phyloP scores from a whole-genome alignment of 2,113 vertebrate species.

The Notothenia rossii region DNA sequence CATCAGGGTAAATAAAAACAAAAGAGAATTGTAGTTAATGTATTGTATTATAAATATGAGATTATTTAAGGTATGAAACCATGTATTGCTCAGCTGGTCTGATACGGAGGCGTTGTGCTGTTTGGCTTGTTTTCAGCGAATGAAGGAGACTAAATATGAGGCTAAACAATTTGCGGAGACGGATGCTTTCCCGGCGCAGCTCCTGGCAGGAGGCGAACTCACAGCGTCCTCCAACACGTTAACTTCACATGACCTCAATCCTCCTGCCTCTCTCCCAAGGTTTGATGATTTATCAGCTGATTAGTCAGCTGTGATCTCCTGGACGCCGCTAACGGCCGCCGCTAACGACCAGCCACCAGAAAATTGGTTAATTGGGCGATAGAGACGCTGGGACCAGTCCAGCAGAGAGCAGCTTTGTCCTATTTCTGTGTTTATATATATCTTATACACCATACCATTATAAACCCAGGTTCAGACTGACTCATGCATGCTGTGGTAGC shows the following conservation, averaged over 20 bases:
- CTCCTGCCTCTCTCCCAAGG: constrained; percentile 7
- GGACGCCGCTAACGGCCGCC: constrained; percentile 13
- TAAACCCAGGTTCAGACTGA: no score
- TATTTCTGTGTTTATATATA: not conserved
- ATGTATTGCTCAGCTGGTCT: not conserved
- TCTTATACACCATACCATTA: no score
- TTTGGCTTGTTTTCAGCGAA: not conserved
- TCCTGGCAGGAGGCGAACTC: constrained; percentile 13
- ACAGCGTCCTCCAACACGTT: constrained; percentile 11
- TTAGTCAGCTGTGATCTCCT: constrained; percentile 20
- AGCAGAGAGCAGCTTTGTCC: constrained; percentile 3
- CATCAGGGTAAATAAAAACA: no score
- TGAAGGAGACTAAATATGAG: not conserved
- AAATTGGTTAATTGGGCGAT: constrained; percentile 30
- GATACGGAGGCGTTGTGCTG: not conserved
- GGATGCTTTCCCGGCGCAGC: not conserved
- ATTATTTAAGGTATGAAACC: not conserved
- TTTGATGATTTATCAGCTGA: constrained; percentile 42
- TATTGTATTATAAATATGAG: no score
- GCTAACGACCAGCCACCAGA: constrained; percentile 11
- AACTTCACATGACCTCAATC: constrained; percentile 36
- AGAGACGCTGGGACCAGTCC: constrained; percentile 16
- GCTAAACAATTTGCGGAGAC: not conserved
- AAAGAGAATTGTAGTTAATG: not conserved
- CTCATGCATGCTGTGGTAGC: no score